Evolutionary conservation across 2,797 vertebrate species (phyloP).

Genomic region (Odontamblyopus lacepedii): DNA sequence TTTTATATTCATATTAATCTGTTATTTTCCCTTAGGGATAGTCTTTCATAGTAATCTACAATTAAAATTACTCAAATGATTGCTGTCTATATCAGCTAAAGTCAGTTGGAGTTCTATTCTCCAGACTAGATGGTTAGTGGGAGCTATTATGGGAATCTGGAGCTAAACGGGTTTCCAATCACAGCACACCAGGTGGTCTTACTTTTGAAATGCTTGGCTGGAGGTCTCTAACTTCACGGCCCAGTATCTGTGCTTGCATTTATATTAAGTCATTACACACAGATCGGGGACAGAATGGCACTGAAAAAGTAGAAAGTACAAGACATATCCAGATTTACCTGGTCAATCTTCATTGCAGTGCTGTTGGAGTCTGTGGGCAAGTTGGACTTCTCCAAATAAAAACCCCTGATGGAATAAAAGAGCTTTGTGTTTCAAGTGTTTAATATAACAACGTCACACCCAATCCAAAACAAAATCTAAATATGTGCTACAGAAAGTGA

Average conservation of each 20-base stretch:
- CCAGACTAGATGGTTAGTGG: slow-evolving; percentile 56
- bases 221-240: slow-evolving; percentile 78
- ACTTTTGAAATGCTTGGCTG: slow-evolving; percentile 77
- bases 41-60: not conserved
- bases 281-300: slow-evolving; percentile 28
- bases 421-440: not conserved
- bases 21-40: not conserved
- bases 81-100: slow-evolving; percentile 49
- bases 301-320: not conserved
- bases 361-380: slow-evolving; percentile 91
- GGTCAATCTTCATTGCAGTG: slow-evolving; percentile 96
- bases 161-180: slow-evolving; percentile 48
- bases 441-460: not conserved
- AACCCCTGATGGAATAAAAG: slow-evolving; percentile 80
- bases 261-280: slow-evolving; percentile 71
- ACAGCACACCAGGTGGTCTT: slow-evolving; percentile 59
- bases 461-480: not conserved
- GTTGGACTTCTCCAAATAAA: slow-evolving; percentile 98
- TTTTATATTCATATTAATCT: not conserved
- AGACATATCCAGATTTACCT: slow-evolving; percentile 77
- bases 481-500: not conserved
- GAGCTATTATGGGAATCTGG: slow-evolving; percentile 56
- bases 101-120: slow-evolving; percentile 43
- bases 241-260: slow-evolving; percentile 81
- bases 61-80: slow-evolving; percentile 23